A percentile compares a stretch with the other conserved stretches of the same genome.
phyloP scores from a whole-genome alignment of 2,888 invertebrate genomes.

The Thymelicus acteon region DNA sequence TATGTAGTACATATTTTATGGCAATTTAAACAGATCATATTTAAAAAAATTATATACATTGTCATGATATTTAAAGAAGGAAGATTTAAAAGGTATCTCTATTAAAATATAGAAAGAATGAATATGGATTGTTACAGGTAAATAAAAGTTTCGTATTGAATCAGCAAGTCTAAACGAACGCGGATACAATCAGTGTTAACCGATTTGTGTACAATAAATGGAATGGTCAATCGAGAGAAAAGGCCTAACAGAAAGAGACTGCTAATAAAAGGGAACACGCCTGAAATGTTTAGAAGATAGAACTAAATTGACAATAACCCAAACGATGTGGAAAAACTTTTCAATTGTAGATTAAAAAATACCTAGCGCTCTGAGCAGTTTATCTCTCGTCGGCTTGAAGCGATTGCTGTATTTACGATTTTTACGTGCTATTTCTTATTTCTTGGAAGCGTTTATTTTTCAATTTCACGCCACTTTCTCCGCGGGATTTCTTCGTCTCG shows the following conservation, averaged over 20 bases:
- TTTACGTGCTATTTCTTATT: conserved; percentile 36
- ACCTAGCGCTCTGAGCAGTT: conserved; percentile 22
- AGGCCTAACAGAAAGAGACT: conserved; percentile 7
- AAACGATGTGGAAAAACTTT: conserved; percentile 13
- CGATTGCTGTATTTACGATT: conserved; percentile 36
- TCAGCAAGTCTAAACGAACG: background rate
- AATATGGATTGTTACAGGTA: background rate
- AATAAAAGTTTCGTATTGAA: conserved; percentile 1
- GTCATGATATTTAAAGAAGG: too few relatives aligned
- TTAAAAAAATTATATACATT: too few relatives aligned
- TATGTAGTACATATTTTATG: too few relatives aligned
- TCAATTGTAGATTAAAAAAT: conserved; percentile 35
- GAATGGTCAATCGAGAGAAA: conserved; percentile 14
- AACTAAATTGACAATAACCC: conserved; percentile 26
- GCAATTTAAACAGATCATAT: too few relatives aligned
- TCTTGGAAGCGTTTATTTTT: conserved; percentile 36
- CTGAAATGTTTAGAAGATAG: conserved; percentile 2
- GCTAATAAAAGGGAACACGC: conserved; percentile 10
- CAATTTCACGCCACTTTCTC: conserved; percentile 36
- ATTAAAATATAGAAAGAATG: too few relatives aligned
- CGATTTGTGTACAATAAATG: conserved; percentile 5
- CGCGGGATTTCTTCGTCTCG: conserved; percentile 24
- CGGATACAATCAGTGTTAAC: conserved; percentile 5
- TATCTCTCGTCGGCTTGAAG: conserved; percentile 17
- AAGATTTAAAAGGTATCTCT: too few relatives aligned